A percentile compares a stretch with the other conserved stretches of the same genome.
phyloP scores from a whole-genome alignment of 2,888 invertebrate species.

The Lasiommata megera region DNA sequence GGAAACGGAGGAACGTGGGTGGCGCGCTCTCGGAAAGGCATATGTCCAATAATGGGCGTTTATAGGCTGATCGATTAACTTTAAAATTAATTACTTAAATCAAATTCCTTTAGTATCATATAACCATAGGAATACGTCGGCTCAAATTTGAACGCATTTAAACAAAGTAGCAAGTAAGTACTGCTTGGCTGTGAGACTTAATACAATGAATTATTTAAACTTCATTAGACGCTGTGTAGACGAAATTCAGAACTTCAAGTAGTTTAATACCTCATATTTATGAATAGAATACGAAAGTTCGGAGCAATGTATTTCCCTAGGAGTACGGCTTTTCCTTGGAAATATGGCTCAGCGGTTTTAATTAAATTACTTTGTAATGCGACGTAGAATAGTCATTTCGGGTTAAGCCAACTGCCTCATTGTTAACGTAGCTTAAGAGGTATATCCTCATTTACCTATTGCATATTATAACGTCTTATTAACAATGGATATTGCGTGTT shows the following conservation, averaged over 20 bases:
- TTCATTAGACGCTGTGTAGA: constrained; percentile 25
- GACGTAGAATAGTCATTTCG: constrained; percentile 8
- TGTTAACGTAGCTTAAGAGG: constrained; percentile 1
- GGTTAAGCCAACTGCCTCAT: constrained; percentile 7
- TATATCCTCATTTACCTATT: background rate
- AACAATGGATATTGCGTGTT: no score
- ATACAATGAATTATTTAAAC: constrained; percentile 33
- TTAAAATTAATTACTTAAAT: no score
- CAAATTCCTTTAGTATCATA: no score
- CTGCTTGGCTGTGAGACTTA: constrained; percentile 12
- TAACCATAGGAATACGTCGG: background rate
- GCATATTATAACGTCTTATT: background rate
- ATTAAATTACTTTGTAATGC: constrained; percentile 11
- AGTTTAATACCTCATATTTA: constrained; percentile 26
- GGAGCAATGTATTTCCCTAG: constrained; percentile 23
- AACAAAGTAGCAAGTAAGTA: background rate
- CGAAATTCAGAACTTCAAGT: constrained; percentile 22
- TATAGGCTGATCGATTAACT: no score
- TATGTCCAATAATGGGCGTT: no score
- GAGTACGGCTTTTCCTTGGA: constrained; percentile 12
- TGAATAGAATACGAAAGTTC: constrained; percentile 28
- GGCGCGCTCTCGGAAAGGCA: no score
- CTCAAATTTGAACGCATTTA: background rate
- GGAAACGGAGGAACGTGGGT: no score
- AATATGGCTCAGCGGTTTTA: constrained; percentile 4